Evolutionary conservation across 2,888 invertebrate genomes (phyloP).

Genomic region (Diaperis boleti): DNA sequence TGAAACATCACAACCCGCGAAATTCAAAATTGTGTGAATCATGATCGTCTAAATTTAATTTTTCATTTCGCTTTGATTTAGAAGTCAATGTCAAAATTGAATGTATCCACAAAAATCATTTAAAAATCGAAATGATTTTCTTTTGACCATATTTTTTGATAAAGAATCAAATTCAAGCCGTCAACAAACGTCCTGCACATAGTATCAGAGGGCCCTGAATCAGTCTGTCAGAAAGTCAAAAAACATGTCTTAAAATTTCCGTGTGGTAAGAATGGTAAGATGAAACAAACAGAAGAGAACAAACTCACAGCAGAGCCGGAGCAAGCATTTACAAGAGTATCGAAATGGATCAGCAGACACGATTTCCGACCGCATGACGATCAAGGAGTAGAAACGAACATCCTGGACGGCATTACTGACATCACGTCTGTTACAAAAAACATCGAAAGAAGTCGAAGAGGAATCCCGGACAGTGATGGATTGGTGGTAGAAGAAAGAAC

Average conservation of each 20-base stretch:
- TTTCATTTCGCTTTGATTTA: no score
- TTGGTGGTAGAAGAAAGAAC: constrained; percentile 53
- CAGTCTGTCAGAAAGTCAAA: constrained; percentile 33
- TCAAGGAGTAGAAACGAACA: constrained; percentile 48
- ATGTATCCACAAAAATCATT: no score
- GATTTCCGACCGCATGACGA: constrained; percentile 55
- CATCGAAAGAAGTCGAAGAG: constrained; percentile 30
- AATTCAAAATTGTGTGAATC: no score
- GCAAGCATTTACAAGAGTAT: constrained; percentile 56
- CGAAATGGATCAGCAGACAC: constrained; percentile 61
- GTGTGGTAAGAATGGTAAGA: constrained; percentile 46
- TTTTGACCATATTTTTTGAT: neutral
- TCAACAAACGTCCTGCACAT: constrained; percentile 33
- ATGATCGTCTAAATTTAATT: no score
- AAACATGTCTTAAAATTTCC: constrained; percentile 48
- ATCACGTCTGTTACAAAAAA: constrained; percentile 58
- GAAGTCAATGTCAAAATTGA: no score
- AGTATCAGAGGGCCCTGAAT: constrained; percentile 42
- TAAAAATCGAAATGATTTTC: no score
- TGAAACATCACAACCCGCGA: no score
- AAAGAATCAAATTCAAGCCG: constrained; percentile 22
- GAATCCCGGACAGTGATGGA: constrained; percentile 42
- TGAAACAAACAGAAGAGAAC: constrained; percentile 46
- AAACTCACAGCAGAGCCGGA: constrained; percentile 41
- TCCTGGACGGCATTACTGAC: constrained; percentile 55